A percentile compares a stretch with the other conserved stretches of the same genome.
These are phyloP conservation scores for Trissolcus brochymenae DNA, from an alignment of 2,888 invertebrate genomes.

Conservation along the genomic window DNA sequence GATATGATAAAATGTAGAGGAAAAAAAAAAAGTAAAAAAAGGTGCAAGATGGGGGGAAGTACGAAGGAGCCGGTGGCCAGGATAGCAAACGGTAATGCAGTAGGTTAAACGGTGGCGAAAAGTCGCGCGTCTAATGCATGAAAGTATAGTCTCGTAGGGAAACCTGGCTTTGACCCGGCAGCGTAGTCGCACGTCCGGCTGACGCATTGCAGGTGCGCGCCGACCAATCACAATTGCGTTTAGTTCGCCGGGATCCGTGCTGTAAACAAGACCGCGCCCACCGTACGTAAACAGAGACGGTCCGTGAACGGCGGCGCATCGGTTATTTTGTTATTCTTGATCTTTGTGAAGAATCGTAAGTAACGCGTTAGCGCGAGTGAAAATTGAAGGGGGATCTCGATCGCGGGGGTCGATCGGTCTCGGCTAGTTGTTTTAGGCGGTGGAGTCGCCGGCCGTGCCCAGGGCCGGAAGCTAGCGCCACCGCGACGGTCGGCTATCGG, in stretches of 20 bases:
- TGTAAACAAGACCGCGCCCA: constrained; percentile 83
- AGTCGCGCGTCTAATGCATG: constrained; percentile 57
- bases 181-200: constrained; percentile 78
- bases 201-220: constrained; percentile 92
- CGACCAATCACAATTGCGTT: constrained; percentile 85
- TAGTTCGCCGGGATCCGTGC: constrained; percentile 79
- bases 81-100: constrained; percentile 21
- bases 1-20: background rate
- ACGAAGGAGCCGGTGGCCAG: no score
- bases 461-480: constrained; percentile 32
- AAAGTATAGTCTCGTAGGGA: constrained; percentile 59
- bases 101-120: constrained; percentile 55
- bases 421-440: background rate
- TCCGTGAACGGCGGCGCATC: constrained; percentile 31
- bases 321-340: background rate
- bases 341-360: background rate
- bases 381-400: background rate
- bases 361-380: background rate
- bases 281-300: constrained; percentile 57
- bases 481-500: constrained; percentile 22
- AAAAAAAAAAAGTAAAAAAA: background rate
- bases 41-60: no score
- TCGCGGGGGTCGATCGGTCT: background rate
- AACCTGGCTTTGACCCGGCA: constrained; percentile 73
- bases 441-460: constrained; percentile 23